phyloP scores from a whole-genome alignment of 2,113 vertebrate species.

The mouse (Mus musculus) region DNA sequence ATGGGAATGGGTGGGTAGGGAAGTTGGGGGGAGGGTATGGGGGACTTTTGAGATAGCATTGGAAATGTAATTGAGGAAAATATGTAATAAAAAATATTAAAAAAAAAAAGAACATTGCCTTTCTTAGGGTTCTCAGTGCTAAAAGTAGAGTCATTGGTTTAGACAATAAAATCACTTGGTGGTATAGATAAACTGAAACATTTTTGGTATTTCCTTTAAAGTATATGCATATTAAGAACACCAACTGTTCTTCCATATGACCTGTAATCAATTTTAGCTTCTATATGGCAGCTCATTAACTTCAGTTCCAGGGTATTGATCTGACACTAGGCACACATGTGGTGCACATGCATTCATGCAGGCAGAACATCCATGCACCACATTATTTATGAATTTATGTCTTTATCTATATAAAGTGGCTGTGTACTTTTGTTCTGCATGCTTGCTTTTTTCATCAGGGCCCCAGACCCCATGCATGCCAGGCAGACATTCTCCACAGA shows the following conservation, averaged over 20 bases:
- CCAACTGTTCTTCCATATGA: neutral
- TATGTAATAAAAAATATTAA: too few species aligned
- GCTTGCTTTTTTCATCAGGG: neutral
- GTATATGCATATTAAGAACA: neutral
- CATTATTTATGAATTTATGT: neutral
- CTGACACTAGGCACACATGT: neutral
- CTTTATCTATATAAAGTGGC: neutral
- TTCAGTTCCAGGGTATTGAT: neutral
- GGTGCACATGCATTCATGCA: neutral
- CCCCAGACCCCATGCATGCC: neutral
- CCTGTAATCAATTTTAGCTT: neutral
- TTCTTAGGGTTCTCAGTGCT: conserved; percentile 19
- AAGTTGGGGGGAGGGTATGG: too few species aligned
- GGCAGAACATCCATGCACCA: neutral
- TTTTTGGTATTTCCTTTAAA: conserved; percentile 8
- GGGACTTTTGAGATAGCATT: too few species aligned
- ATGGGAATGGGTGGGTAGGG: too few species aligned
- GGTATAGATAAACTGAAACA: neutral
- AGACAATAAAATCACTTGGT: conserved; percentile 35
- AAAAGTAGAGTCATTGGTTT: neutral
- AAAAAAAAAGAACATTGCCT: conserved; percentile 16
- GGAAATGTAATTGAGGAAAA: too few species aligned
- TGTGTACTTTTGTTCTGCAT: neutral
- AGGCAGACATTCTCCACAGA: neutral
- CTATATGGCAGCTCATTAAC: neutral